Percentiles rank a stretch among this genome's conserved stretches.
These are phyloP conservation scores for Ptilonorhynchus violaceus DNA, from an alignment of 2,113 vertebrate species.

Conservation along the genomic window DNA sequence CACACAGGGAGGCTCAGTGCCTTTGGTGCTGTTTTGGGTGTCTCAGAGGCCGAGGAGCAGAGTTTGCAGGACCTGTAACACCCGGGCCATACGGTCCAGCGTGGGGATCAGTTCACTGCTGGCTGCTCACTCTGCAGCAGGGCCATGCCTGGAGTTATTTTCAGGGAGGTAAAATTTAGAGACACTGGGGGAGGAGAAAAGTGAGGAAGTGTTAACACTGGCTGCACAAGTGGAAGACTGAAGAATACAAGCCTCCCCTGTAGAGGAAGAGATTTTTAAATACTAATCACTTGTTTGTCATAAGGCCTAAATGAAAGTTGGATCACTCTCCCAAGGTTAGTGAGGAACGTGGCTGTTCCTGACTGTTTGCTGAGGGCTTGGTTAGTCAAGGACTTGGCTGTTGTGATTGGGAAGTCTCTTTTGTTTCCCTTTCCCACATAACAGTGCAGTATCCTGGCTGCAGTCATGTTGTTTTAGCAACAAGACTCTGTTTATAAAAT, in stretches of 20 bases:
- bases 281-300: neutral
- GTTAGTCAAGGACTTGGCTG: neutral
- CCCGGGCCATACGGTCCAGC: neutral
- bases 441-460: neutral
- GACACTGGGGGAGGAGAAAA: neutral
- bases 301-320: neutral
- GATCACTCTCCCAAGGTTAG: neutral
- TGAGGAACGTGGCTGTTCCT: neutral
- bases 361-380: neutral
- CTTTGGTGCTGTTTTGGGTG: slow-evolving; percentile 1
- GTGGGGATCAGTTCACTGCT: neutral
- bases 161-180: neutral
- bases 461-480: neutral
- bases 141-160: neutral
- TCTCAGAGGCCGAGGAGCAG: neutral
- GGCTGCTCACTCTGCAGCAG: neutral
- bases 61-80: neutral
- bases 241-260: neutral
- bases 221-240: neutral
- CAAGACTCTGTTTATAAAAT: neutral
- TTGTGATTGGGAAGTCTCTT: neutral
- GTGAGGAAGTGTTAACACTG: neutral
- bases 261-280: neutral
- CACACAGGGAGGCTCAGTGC: neutral
- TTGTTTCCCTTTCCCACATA: neutral